Percentiles rank a stretch among this genome's conserved stretches.
Conservation (phyloP, 2,113 vertebrate species). For the Lagopus muta region DNA sequence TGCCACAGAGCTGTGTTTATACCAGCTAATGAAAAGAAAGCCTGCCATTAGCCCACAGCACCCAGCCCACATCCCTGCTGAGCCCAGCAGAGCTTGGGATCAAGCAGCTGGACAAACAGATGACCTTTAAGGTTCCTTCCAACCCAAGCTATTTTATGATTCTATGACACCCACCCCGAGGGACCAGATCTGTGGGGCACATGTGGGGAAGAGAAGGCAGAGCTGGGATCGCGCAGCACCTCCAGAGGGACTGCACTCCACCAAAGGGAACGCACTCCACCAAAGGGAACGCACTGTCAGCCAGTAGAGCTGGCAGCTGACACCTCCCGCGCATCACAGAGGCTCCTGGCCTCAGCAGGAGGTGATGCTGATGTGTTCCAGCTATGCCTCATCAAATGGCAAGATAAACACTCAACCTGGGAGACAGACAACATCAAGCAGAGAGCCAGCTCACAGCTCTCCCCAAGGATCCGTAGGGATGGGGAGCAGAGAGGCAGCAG, state of each 20-base stretch:
- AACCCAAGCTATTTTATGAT: background rate
- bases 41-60: background rate
- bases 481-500: background rate
- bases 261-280: rapidly evolving
- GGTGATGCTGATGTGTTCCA: background rate
- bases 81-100: background rate
- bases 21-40: conserved; percentile 47
- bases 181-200: background rate
- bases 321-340: background rate
- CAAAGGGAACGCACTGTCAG: rapidly evolving
- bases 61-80: rapidly evolving
- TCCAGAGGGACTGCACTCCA: rapidly evolving
- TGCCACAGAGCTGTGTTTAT: conserved; percentile 37
- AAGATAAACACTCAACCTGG: background rate
- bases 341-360: background rate
- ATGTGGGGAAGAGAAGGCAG: rapidly evolving
- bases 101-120: background rate
- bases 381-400: background rate
- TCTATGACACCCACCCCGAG: background rate
- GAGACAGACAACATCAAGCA: conserved; percentile 13
- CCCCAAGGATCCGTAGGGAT: rapidly evolving
- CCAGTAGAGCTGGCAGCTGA: background rate
- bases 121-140: background rate
- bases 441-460: background rate
- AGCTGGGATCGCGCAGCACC: background rate